Base-by-base conservation (phyloP, 2,797 vertebrate species). In the Diplodus sargus region DNA sequence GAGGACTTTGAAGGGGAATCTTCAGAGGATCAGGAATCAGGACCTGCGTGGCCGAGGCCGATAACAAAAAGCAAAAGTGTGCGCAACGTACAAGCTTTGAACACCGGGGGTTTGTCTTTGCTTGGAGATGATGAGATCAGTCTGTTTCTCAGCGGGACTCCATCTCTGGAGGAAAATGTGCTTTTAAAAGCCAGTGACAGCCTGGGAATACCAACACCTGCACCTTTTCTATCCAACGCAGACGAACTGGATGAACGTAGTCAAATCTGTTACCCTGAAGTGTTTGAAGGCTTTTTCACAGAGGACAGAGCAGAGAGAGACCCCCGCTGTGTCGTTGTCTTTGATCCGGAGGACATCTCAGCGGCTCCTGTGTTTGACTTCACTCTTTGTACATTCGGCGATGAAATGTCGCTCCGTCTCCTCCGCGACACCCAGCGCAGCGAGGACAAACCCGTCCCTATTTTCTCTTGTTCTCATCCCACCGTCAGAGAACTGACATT, bases 291-390 rank as follows among this genome's bases (percentile, higher is more conserved):
- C 65, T 76, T 91, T 72, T 87, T 86, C 42, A 71, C 61, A 47
- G 89, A 83, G 10, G 73, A 87, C 30, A 59, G 86, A 51, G 12
- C 58, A 34, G 60, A 78, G 47, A 57, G 68, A 9, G 80, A 77
- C 51, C 76, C 48, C 43, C 34, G 16, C 30, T 58, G 74, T 23
- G 48, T 88, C 34, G 66, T 73, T 2, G 30, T 91, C 66, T 85
- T 49, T n/a, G 56, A 90, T 53, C 85, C 56, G 45, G 43, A 78
- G 14, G 83, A 90, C 0, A 82, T 95, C 73, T 95, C 95, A 0
- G 88, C 95, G 64, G 91, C 95, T 0, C 95, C 96, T 77, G 91
- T 92, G 74, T 97, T 95, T 0, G 95, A 97, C 51, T 93, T 92
- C 78, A 89, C 96, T 67, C 94, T 96, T 65, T 94, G 94, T 5